Conservation (phyloP, 2,888 invertebrate species). For the Trissoscelio sp. region DNA sequence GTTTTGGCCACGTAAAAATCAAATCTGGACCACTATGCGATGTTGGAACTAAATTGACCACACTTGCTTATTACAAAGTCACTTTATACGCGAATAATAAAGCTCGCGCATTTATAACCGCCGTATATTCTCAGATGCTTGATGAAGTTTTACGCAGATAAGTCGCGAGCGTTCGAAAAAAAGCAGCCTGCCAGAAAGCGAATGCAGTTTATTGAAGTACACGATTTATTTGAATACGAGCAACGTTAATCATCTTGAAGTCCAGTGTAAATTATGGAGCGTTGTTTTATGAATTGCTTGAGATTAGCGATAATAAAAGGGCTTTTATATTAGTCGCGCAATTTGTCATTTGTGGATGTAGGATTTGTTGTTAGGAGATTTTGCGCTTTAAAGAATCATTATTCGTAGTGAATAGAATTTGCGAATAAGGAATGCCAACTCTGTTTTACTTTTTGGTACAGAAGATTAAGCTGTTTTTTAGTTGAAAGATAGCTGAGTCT, state of each 20-base stretch:
- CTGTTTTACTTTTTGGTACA: too few relatives aligned
- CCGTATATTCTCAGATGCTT: slow-evolving; percentile 30
- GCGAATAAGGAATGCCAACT: neutral
- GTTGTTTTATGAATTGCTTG: slow-evolving; percentile 55
- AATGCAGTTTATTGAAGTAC: slow-evolving; percentile 41
- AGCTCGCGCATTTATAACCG: slow-evolving; percentile 40
- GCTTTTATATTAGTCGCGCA: slow-evolving; percentile 35
- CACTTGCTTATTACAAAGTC: neutral
- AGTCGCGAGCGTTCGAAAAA: slow-evolving; percentile 26
- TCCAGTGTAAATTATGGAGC: slow-evolving; percentile 45
- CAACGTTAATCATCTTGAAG: slow-evolving; percentile 40
- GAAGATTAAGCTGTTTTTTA: too few relatives aligned
- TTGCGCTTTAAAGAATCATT: slow-evolving; percentile 12
- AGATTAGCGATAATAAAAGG: slow-evolving; percentile 50
- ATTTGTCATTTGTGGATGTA: slow-evolving; percentile 39
- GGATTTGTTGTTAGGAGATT: slow-evolving; percentile 4
- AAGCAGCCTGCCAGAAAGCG: slow-evolving; percentile 12
- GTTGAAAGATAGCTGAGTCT: too few relatives aligned
- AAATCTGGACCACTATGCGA: too few relatives aligned
- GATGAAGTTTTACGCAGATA: slow-evolving; percentile 49
- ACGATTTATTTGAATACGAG: slow-evolving; percentile 47
- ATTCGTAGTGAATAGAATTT: neutral
- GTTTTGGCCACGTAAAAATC: too few relatives aligned
- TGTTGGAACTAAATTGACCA: slow-evolving; percentile 38
- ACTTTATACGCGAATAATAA: slow-evolving; percentile 41